A percentile compares a stretch with the other conserved stretches of the same genome.
Conservation (phyloP, 2,797 vertebrate genomes). For the Sebastiscus tertius region DNA sequence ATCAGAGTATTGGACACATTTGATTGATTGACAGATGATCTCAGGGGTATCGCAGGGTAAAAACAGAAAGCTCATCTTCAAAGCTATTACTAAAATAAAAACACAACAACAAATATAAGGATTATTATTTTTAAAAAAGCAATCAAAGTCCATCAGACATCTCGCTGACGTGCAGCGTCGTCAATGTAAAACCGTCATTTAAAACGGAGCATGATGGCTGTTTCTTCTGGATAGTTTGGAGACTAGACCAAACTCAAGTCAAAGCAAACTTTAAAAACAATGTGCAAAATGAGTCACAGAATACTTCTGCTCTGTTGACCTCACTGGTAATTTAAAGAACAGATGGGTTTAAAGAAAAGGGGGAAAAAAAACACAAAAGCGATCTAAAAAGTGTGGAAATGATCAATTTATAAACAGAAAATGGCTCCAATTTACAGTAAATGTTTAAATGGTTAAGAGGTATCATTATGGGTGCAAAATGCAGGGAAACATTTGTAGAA, state of each 20-base stretch:
- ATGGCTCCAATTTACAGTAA: not conserved
- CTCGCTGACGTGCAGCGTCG: not conserved
- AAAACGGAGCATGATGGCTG: not conserved
- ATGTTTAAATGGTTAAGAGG: not conserved
- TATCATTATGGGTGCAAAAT: not conserved
- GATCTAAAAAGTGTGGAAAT: not conserved
- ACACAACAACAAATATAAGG: not conserved
- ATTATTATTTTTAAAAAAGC: not conserved
- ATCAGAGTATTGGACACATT: not conserved
- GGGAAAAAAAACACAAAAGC: not conserved
- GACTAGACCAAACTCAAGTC: not conserved
- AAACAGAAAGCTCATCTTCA: slow-evolving; percentile 15
- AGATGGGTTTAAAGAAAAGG: not conserved
- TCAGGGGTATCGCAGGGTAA: not conserved
- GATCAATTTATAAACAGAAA: not conserved
- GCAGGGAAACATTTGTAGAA: not conserved
- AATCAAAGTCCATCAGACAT: slow-evolving; percentile 13
- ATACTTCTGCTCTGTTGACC: not conserved
- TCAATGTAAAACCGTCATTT: not conserved
- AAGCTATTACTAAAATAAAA: slow-evolving; percentile 26
- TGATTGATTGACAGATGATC: slow-evolving; percentile 38
- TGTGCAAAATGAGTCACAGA: not conserved
- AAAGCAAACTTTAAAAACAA: not conserved
- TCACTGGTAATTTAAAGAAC: not conserved
- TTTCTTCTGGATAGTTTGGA: not conserved